Evolutionary conservation across 2,113 vertebrate genomes (phyloP).

Genomic region (Gymnogyps californianus): DNA sequence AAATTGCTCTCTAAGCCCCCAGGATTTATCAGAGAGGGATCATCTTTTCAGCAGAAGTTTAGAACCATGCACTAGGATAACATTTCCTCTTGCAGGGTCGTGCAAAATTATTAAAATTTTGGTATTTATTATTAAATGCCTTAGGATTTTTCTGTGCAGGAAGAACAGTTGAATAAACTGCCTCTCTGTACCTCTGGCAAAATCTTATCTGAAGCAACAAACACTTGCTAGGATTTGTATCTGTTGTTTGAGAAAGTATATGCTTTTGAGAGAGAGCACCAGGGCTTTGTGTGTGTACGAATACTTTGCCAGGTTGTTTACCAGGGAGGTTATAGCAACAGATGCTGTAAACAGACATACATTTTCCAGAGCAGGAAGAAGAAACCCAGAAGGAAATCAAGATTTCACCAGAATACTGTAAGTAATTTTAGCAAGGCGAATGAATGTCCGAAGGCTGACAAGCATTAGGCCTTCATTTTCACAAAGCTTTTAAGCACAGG

Average conservation of each 20-base stretch:
- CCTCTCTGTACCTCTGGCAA: not conserved
- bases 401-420: conserved; percentile 1
- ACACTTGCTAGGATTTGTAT: not conserved
- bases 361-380: conserved; percentile 45
- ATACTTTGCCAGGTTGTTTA: not conserved
- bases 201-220: not conserved
- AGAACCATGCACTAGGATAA: not conserved
- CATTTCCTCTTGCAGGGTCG: not conserved
- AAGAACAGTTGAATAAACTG: not conserved
- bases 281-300: not conserved
- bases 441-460: not conserved
- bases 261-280: not conserved
- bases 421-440: not conserved
- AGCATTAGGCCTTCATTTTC: not conserved
- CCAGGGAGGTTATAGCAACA: not conserved
- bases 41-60: not conserved
- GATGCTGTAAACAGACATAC: not conserved
- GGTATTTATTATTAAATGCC: not conserved
- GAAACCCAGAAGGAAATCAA: conserved; percentile 25
- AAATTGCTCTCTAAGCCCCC: not conserved
- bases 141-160: not conserved
- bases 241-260: not conserved
- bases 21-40: not conserved
- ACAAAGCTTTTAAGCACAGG: not conserved
- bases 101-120: not conserved